Base-by-base conservation (phyloP, 2,888 invertebrate species). In the Cheiracanthium punctorium region DNA sequence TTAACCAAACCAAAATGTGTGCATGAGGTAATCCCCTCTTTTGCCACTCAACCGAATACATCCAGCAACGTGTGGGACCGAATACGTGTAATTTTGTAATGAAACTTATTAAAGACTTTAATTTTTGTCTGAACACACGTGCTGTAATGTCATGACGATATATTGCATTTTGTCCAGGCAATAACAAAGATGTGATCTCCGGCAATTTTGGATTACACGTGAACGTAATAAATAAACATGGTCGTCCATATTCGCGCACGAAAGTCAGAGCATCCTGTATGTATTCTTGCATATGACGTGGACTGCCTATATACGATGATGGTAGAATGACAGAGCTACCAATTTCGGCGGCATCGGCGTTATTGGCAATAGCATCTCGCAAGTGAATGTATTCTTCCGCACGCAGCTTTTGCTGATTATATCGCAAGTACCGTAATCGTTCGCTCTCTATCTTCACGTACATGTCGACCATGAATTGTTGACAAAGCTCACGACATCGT, bases 251-350 rank as follows among this genome's bases (percentile, higher is more conserved):
- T 85, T 91, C 91, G 48, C 90, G 41, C 4, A 93, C 92, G 69
- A 91, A 91, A 8, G 91, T 89, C 92, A 93, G 92, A 0, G 91
- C 91, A 90, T 92, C 92, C 88, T 92, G 91, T 88, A 90, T 91
- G 30, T 90, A 89, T 89, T 92, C 90, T 37, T 90, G 87, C 91
- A 91, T 90, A 74, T 90, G 89, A 30, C 91, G 88, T 8, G 10
- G 91, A 41, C 90, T 89, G 10, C 91, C 91, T 75, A 20, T 33
- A 30, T 69, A 79, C 4, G 71, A 20, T 4, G 71, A 70, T 10
- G 71, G 79, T 7, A 88, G 58, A 69, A 88, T 75, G 0, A 88
- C 32, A 0, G 29, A 17, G 24, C 58, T 24, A 2, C 86, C 71
- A 0, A 48, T 48, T 17, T 48, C 20, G 14, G n/a, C 24, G 30